phyloP scores from a whole-genome alignment of 2,797 vertebrate species.

The Phrynocephalus vlangalii region DNA sequence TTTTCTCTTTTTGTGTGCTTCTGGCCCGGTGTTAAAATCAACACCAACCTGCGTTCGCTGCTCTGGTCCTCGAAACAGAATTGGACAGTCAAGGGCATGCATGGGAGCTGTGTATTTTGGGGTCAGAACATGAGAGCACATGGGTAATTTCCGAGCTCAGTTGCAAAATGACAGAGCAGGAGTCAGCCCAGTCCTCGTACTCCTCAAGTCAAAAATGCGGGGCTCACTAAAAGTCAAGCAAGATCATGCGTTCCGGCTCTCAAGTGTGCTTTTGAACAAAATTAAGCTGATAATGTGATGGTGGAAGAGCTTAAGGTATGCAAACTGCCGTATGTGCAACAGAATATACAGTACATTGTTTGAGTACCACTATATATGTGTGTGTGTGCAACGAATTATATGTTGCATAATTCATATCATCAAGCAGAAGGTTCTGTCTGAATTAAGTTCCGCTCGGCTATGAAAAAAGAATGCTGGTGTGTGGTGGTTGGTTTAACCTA shows the following conservation, averaged over 20 bases:
- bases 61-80: neutral
- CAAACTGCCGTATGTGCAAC: too few species aligned
- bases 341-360: too few species aligned
- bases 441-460: neutral
- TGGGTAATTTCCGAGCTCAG: neutral
- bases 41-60: conserved; percentile 19
- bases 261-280: neutral
- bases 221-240: neutral
- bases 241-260: neutral
- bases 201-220: too few species aligned
- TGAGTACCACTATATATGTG: too few species aligned
- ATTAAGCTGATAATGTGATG: neutral
- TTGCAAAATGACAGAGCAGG: neutral
- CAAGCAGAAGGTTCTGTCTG: neutral
- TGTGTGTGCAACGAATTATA: too few species aligned
- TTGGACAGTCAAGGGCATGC: neutral
- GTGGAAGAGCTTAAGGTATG: too few species aligned
- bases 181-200: neutral
- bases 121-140: too few species aligned
- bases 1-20: fast-evolving
- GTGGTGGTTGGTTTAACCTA: neutral
- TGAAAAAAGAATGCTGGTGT: neutral
- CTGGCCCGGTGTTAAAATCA: neutral
- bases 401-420: neutral
- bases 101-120: neutral